A percentile compares a stretch with the other conserved stretches of the same genome.
Evolutionary conservation across 2,888 invertebrate genomes (phyloP).

Genomic region (Harmothoe impar): DNA sequence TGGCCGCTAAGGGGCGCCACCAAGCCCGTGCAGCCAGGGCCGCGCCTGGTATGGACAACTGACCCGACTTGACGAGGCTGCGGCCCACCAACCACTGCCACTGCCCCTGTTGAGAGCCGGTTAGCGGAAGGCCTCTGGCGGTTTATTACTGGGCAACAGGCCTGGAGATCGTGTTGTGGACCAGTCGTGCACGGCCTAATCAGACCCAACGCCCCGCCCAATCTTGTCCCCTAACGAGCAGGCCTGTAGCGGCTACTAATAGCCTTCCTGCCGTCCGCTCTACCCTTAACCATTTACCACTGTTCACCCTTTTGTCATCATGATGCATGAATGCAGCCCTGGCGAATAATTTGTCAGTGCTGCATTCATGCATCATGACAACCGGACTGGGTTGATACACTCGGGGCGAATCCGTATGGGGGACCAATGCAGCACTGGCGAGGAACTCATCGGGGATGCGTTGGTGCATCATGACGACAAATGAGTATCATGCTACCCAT

Average conservation of each 20-base stretch:
- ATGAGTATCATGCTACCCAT: no score
- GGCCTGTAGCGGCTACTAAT: conserved; percentile 31
- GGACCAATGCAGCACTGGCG: no score
- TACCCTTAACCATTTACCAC: neutral
- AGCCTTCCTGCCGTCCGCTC: conserved; percentile 16
- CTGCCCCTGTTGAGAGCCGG: neutral
- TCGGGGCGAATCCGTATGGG: no score
- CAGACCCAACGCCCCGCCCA: conserved; percentile 41
- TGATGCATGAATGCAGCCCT: no score
- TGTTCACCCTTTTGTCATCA: no score
- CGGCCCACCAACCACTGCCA: no score
- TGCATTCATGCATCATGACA: no score
- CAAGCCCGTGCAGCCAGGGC: neutral
- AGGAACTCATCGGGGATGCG: no score
- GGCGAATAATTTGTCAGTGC: no score
- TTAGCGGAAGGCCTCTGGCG: neutral
- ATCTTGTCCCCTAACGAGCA: conserved; percentile 44
- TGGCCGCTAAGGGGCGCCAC: neutral
- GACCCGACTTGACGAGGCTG: neutral
- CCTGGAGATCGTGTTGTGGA: conserved; percentile 31
- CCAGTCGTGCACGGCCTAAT: conserved; percentile 24
- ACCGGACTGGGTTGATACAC: no score
- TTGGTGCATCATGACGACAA: no score
- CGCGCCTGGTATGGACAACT: neutral
- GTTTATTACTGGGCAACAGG: conserved; percentile 34